These are phyloP conservation scores for Pterostichus madidus DNA, from an alignment of 2,888 invertebrate genomes.

Conservation along the genomic window DNA sequence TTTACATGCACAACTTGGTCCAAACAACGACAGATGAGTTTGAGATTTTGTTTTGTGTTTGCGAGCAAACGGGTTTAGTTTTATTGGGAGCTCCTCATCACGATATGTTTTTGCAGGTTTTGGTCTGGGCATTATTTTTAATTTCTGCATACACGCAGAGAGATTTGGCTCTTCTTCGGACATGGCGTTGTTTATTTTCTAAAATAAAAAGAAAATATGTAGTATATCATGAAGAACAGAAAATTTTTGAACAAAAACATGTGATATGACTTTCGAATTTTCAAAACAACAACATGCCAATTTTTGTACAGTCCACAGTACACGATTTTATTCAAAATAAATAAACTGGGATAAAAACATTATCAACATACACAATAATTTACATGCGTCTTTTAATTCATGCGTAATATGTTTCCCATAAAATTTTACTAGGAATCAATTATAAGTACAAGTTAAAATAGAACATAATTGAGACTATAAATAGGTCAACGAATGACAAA, in stretches of 20 bases:
- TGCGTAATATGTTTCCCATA: background rate
- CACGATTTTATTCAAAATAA: constrained; percentile 4
- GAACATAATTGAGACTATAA: constrained; percentile 57
- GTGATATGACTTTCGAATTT: background rate
- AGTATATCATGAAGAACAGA: constrained; percentile 30
- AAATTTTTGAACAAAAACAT: constrained; percentile 9
- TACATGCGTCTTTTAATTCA: background rate
- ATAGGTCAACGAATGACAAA: constrained; percentile 59
- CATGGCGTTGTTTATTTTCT: constrained; percentile 70
- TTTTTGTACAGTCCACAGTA: background rate
- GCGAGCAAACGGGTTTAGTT: constrained; percentile 67
- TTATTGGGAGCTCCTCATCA: constrained; percentile 67
- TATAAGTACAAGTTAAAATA: constrained; percentile 49
- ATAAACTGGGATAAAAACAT: constrained; percentile 1
- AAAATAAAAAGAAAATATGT: background rate
- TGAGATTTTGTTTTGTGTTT: constrained; percentile 73
- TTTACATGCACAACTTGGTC: constrained; percentile 73
- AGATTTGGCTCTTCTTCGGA: constrained; percentile 75
- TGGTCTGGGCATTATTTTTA: constrained; percentile 73
- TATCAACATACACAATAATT: background rate
- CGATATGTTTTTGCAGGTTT: constrained; percentile 58
- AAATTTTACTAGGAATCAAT: constrained; percentile 1
- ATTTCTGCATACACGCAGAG: constrained; percentile 74
- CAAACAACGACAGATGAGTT: constrained; percentile 74
- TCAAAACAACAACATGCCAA: constrained; percentile 25